Conservation (phyloP, 2,797 vertebrate species). For the Manis javanica region DNA sequence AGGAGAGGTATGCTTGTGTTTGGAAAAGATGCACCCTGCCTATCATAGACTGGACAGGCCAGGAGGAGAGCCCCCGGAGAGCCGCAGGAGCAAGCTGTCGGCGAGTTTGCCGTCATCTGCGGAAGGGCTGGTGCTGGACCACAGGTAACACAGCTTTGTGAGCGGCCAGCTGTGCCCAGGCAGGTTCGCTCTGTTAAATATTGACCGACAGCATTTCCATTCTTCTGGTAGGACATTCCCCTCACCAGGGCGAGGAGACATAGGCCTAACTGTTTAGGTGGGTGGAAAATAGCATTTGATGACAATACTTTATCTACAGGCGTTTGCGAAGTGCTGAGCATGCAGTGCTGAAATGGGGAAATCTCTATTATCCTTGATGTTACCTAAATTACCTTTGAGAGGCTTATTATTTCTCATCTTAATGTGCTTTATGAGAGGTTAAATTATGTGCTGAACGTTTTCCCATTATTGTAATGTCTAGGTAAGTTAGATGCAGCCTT, state of each 20-base stretch:
- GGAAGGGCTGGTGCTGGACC: background rate
- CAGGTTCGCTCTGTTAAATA: background rate
- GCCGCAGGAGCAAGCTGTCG: background rate
- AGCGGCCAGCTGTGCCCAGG: background rate
- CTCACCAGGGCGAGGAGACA: background rate
- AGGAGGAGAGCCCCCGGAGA: background rate
- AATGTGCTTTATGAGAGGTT: background rate
- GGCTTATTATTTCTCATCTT: background rate
- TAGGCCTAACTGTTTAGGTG: background rate
- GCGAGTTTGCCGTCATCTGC: background rate
- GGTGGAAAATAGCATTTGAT: background rate
- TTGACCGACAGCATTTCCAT: background rate
- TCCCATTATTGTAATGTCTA: background rate
- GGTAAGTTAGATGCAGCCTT: background rate
- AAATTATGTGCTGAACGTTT: background rate
- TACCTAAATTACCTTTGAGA: background rate
- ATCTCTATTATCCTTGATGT: background rate
- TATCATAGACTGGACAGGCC: background rate
- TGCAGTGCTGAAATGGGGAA: background rate
- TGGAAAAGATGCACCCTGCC: constrained; percentile 11
- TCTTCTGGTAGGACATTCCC: background rate
- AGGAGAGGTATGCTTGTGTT: background rate
- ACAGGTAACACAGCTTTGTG: background rate
- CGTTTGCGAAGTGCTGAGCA: background rate
- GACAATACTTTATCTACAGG: background rate